Base-by-base conservation (phyloP, 2,113 vertebrate species). In the Chloropsis hardwickii region DNA sequence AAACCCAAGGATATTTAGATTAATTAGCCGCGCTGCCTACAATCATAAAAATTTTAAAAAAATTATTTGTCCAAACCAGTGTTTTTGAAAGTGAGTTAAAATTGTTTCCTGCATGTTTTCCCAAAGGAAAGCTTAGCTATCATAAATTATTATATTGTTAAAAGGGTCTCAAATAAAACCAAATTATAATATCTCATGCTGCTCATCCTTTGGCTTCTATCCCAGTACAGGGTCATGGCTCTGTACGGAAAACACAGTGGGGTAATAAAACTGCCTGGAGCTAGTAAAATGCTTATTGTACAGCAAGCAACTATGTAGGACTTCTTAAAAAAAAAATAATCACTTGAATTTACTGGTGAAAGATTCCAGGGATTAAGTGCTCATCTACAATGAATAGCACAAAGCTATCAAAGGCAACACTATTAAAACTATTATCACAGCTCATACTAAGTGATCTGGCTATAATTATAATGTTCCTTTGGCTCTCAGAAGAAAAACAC, bases 171-270 rank as follows among this genome's bases (percentile, higher is more conserved):
- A 31, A 97, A 96, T 95, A 97, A 95, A 95, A 84, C 51, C 91
- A 44, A 73, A 97, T 92, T 82, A 97, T 93, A 97, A 94, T 95
- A 95, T 93, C 94, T 97, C 95, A 95, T 60, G 90, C 92, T 97
- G 93, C 51, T 96, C 95, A 93, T 97, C 88, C 70, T 93, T 97
- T 97, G 97, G 98, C 95, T 95, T 90, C 54, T 82, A 67, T 95
- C 96, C 97, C 97, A 97, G 96, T 45, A 85, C 60, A 97, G 97
- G 96, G 96, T 97, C 96, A 97, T 37, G 91, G 66, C 86, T 97
- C 94, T 96, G 86, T 78, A 92, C 95, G 19, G 91, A 97, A 94
- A 92, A 92, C 76, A 96, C 97, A 96, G 95, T 84, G 70, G 92
- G 94, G 96, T 87, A 92, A 95, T 96, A 96, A 97, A 95, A 91